Percentiles rank a stretch among this genome's conserved stretches.
Conservation (phyloP, 2,113 vertebrate genomes). For the Rhineura floridana region DNA sequence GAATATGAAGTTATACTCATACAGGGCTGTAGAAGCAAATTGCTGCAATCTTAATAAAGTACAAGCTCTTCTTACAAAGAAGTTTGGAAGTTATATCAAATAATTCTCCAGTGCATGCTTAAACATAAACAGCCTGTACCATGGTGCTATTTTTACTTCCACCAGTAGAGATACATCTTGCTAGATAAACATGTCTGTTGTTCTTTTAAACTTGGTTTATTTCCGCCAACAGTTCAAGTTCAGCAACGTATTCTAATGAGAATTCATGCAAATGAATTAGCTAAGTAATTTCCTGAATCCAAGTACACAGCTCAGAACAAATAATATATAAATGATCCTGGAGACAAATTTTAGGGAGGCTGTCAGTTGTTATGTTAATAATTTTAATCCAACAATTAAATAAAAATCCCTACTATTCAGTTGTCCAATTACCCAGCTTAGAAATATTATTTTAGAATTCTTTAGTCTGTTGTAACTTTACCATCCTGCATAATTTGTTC, state of each 20-base stretch:
- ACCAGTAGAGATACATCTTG: constrained; percentile 6
- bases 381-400: not conserved
- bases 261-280: constrained; percentile 4
- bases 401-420: not conserved
- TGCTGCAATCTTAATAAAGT: not conserved
- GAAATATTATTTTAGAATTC: not conserved
- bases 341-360: not conserved
- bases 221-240: not conserved
- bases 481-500: not conserved
- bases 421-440: not conserved
- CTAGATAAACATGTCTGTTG: constrained; percentile 5
- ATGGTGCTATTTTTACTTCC: constrained; percentile 14
- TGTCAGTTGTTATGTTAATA: not conserved
- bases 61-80: not conserved
- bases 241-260: not conserved
- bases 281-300: not conserved
- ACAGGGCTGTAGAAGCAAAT: not conserved
- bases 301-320: not conserved
- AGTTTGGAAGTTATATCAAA: constrained; percentile 7
- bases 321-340: not conserved
- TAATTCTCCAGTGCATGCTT: constrained; percentile 13
- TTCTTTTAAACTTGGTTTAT: constrained; percentile 22
- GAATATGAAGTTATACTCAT: not conserved
- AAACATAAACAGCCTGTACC: constrained; percentile 6
- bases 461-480: not conserved